These are phyloP conservation scores for Numenius phaeopus DNA, from an alignment of 2,797 vertebrate genomes.

Conservation along the genomic window DNA sequence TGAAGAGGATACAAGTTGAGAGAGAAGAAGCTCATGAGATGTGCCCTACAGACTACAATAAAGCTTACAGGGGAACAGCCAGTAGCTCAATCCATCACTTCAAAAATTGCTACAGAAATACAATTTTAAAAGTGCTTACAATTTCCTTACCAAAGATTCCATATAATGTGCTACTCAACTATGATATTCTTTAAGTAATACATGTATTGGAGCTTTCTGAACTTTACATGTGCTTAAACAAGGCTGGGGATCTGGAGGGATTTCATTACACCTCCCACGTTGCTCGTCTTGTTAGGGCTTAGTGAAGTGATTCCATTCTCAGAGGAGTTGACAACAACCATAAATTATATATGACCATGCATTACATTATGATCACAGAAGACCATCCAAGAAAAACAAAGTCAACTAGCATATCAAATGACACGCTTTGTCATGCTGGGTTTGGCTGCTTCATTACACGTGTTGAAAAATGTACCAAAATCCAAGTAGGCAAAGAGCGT, in stretches of 20 bases:
- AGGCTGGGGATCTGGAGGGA: background rate
- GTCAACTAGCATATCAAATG: background rate
- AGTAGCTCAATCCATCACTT: background rate
- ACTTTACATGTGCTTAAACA: background rate
- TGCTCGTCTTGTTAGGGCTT: background rate
- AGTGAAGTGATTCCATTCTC: background rate
- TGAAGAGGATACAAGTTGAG: background rate
- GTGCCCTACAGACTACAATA: background rate
- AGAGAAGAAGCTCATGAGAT: background rate
- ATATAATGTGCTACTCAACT: background rate
- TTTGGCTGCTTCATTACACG: background rate
- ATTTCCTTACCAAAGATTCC: background rate
- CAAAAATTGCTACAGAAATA: background rate
- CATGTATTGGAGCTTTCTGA: background rate
- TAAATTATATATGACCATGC: background rate
- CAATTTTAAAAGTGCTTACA: background rate
- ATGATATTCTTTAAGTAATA: background rate
- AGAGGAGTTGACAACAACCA: background rate
- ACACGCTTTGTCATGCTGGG: background rate
- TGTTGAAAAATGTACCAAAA: background rate
- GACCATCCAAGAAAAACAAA: conserved; percentile 35
- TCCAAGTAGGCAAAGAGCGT: accelerated
- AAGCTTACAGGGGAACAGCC: background rate
- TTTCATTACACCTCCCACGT: background rate
- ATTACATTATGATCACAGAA: background rate